phyloP scores from a whole-genome alignment of 1,140 invertebrate species.

The Nymphalis io region DNA sequence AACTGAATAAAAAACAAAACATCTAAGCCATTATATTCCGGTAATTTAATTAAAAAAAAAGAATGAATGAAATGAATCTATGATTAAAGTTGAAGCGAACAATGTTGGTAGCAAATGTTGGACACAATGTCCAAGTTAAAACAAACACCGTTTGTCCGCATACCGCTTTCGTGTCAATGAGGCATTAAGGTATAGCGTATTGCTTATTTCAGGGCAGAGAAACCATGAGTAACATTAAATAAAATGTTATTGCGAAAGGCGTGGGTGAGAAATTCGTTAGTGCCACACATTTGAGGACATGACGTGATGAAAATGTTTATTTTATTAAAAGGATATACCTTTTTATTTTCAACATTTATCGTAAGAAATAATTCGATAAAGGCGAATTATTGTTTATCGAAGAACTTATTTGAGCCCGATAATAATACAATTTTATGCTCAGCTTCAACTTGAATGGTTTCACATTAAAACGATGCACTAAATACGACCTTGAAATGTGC shows the following conservation, averaged over 20 bases:
- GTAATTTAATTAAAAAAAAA: no score
- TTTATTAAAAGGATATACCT: neutral
- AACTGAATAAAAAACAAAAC: no score
- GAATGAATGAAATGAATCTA: no score
- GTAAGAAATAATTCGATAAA: neutral
- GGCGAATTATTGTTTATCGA: neutral
- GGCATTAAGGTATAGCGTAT: slow-evolving; percentile 34
- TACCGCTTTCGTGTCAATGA: slow-evolving; percentile 44
- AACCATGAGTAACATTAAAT: slow-evolving; percentile 28
- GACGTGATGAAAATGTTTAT: neutral
- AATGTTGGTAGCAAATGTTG: neutral
- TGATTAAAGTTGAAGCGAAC: no score
- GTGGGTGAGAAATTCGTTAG: slow-evolving; percentile 23
- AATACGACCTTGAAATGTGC: no score
- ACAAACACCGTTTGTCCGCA: slow-evolving; percentile 10
- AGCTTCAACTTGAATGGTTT: neutral
- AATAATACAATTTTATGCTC: neutral
- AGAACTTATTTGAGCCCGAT: no score
- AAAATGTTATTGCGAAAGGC: slow-evolving; percentile 32
- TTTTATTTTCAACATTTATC: neutral
- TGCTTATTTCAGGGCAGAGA: slow-evolving; percentile 14
- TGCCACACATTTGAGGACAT: slow-evolving; percentile 3
- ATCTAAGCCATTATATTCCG: no score
- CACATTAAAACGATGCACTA: no score
- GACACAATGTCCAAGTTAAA: neutral